Base-by-base conservation (phyloP, 2,888 invertebrate genomes). In the Temnothorax rugatulus region DNA sequence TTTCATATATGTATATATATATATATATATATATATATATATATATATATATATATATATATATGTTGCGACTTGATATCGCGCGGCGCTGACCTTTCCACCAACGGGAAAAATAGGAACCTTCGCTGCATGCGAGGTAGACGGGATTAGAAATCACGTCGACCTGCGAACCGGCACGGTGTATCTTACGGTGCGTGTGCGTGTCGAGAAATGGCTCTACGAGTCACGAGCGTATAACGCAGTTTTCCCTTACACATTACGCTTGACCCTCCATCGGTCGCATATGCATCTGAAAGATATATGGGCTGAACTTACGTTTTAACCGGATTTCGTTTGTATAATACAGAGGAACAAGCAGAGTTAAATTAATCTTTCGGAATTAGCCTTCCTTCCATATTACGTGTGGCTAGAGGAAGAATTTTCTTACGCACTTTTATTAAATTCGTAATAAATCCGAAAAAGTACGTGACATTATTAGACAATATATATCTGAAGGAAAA, bases 31-130 rank as follows among this genome's bases (percentile, higher is more conserved):
- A 29, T 29, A 29, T 29, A 29, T 29, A 29, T 29, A 29, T 29
- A 29, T 29, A 29, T 29, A 29, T 29, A 29, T 29, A 29, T 61
- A 34, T 34, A 34, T 61, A 41, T 41, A 64, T 83, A 86, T n/a
- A n/a, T n/a, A n/a, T n/a, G n/a, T 89, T 89, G 82, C 83, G 84
- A 25, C 84, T 54, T 85, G 73, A 44, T 73, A 82, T 77, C 47
- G 34, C 47, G 34, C 79, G 69, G 38, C 18, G 79, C 47, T 71
- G 79, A 81, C 71, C 71, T 81, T 81, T 81, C 38, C 47, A 59
- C 59, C n/a, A 54, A n/a, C 3, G 54, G 54, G 61, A 54, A 75
- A 89, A 86, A 87, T 84, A 87, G 89, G 89, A 89, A 89, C 89
- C 84, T 87, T 76, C 68, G 44, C 71, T 82, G 59, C 25, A 44